Evolutionary conservation across 2,113 vertebrate genomes (phyloP), one percentile per base, ranked within the genome.

Genomic region (Nematolebias whitei): DNA sequence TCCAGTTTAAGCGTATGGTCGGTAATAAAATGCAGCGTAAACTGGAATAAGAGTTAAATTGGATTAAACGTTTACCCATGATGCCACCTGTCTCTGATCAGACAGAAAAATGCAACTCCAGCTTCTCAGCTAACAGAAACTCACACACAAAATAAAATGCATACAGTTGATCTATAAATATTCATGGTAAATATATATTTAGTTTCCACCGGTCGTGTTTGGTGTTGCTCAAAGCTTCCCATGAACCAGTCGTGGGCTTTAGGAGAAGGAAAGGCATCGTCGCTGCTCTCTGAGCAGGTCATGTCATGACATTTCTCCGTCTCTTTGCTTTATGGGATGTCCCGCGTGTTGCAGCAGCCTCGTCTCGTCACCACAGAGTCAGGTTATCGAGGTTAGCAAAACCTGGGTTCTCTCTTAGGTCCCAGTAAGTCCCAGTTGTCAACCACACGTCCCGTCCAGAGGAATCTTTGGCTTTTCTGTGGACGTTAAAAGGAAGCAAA

Each of bases 351-450:
- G 12, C 57, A 2, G 38, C 7, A 6, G 22, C 26, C 14, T 55
- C 63, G 3, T 50, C 56, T 38, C 68, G 3, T 88, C 75, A 96
- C 96, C 96, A 98, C 65, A 98, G 83, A 67, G 87, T 90, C 0
- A 94, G 60, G 9, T 93, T 93, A 2, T 95, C 90, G 22, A 92
- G 80, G 10, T 91, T 90, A 41, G 93, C 83, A 1, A 96, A 98
- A 62, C 95, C 96, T 0, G 96, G 96, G 59, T 94, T 86, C 0
- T 94, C 88, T 66, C 96, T 82, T 78, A 96, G 85, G 79, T 93
- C 93, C 96, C 96, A 98, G 86, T 98, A 98, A 0, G 89, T 93
- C 29, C 90, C 87, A 61, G 96, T 98, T 4, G 90, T 94, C 58
- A 96, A 35, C 96, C 96, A 98, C 5, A 94, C 94, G 49, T 98